Evolutionary conservation across 2,113 vertebrate species (phyloP), one percentile per base, ranked within the genome.

Genomic region (Caretta caretta): DNA sequence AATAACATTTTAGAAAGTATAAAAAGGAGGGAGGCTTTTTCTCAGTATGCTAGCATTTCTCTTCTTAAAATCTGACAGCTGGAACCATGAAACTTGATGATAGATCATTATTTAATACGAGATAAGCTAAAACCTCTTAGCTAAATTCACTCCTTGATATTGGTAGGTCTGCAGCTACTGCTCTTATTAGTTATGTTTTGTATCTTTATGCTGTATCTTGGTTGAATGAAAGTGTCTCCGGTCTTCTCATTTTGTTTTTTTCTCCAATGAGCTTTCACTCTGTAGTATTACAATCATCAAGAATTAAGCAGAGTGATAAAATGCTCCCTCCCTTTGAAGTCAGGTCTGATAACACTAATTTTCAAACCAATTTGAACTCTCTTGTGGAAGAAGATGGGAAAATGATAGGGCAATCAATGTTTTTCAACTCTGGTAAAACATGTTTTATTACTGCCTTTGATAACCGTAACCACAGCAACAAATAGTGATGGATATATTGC

Each of bases 401-500:
- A 92, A 84, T 62, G 24, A 84, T 88, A 87, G 24, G 57, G 19
- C 10, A 50, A 48, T 87, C 13, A 48, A 65, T 46, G 49, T 87
- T 86, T n/a, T 10, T 11, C 38, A 29, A 35, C 82, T 90, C 31
- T 86, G 35, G 42, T 48, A 80, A 86, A 83, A 76, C 42, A 10
- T 50, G 5, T 89, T 80, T 93, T 72, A 38, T 92, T 94, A 78
- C 29, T 22, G 75, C 83, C 84, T 95, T 92, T 94, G 89, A 90
- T 87, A 90, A 88, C 46, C 0, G 75, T 96, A 90, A 94, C 92
- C 86, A 94, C 46, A 95, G 94, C 94, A 97, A 93, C 90, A 95
- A 62, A 80, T 62, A 88, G 80, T 50, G 46, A 88, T 54, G 65
- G 80, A 54, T 88, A 27, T 54, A n/a, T 72, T 84, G 65, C 56